phyloP scores from a whole-genome alignment of 2,888 invertebrate species.

The Bursaphelenchus okinawaensis region DNA sequence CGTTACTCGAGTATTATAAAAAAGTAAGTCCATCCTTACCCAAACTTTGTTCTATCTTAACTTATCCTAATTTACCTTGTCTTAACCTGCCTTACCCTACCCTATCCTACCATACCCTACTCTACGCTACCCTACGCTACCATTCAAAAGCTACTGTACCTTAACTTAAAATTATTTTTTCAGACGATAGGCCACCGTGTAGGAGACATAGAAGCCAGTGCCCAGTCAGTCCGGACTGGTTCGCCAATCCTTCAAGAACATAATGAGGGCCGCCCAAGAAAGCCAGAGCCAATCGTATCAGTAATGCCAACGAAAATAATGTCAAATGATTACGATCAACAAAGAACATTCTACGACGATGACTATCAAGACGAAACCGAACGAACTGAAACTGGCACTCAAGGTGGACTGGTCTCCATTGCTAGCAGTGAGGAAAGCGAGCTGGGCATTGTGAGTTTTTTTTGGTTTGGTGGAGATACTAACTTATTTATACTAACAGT shows the following conservation, averaged over 20 bases:
- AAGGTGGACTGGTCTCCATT: constrained; percentile 6
- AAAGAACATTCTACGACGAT: not conserved
- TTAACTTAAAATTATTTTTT: not conserved
- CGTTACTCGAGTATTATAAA: not conserved
- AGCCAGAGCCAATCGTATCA: constrained; percentile 2
- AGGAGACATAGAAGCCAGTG: not conserved
- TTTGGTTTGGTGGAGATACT: too few species aligned
- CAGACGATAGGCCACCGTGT: not conserved
- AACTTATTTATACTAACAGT: not conserved
- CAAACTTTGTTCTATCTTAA: too few species aligned
- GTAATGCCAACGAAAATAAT: not conserved
- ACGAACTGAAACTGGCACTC: not conserved
- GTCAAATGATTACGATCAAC: not conserved
- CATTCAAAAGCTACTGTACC: too few species aligned
- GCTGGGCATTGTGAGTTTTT: not conserved
- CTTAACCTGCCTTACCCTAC: too few species aligned
- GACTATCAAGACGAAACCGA: not conserved
- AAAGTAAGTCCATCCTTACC: too few species aligned
- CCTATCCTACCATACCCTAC: too few species aligned
- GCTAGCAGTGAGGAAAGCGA: constrained; percentile 1
- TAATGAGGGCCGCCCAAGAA: constrained; percentile 4
- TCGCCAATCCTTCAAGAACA: constrained; percentile 1
- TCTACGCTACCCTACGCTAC: too few species aligned
- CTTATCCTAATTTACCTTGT: too few species aligned
- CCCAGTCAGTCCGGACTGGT: not conserved